Evolutionary conservation across 2,888 invertebrate genomes (phyloP), one percentile per base, ranked within the genome.

Genomic region (Caenorhabditis sinica): DNA sequence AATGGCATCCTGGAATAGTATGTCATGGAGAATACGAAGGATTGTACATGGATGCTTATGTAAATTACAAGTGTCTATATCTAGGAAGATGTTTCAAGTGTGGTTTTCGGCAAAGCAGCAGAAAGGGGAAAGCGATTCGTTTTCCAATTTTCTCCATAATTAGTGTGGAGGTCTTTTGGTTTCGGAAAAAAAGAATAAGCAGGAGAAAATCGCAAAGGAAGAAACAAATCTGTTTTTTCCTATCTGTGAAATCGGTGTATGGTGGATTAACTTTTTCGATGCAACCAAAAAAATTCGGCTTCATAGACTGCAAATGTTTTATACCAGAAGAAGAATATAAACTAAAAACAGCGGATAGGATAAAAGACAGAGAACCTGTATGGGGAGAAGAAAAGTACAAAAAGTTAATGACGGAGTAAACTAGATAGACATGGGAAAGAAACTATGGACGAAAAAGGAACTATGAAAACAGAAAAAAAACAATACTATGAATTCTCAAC

Each of bases 91-190:
- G 66, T 56, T 75, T 75, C 75, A 66, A 75, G 75, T 75, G 66
- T 73, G 40, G 63, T 72, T 72, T 72, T 60, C 72, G 72, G 72
- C 72, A 43, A 68, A 51, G 69, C 51, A 53, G 68, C 9, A 53
- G 23, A 23, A 23, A 49, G 49, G 33, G 8, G 60, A 49, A 60
- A 61, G 30, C 72, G 36, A 72, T 73, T 73, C 74, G 56, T 43
- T 58, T 75, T 66, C 66, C 75, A 58, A 66, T 66, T 66, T 66
- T 56, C 36, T 60, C 30, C 45, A 77, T 77, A 77, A 77, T 77
- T 77, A 71, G 65, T 72, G 72, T 11, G 72, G 49, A 45, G 45
- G 20, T 72, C 45, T 13, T 60, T 72, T 60, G 13, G 69, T 40
- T 69, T 53, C 40, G 15, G 53, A 56, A 65, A 72, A 43, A 58